Evolutionary conservation across 2,888 invertebrate species (phyloP), one percentile per base, ranked within the genome.

Genomic region (Osmoderma eremita): DNA sequence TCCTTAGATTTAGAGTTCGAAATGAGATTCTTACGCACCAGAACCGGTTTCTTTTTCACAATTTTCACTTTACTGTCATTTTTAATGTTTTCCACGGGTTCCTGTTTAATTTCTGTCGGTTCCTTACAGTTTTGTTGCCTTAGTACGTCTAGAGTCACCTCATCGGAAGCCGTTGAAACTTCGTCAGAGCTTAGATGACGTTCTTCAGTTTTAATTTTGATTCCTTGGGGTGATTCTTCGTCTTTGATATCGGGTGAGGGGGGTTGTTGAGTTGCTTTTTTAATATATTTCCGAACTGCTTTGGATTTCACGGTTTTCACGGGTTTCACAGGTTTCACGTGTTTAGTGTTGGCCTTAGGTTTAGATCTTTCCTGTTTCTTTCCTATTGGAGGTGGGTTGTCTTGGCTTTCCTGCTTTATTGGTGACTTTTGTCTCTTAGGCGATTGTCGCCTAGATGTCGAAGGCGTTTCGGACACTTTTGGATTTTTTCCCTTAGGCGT

Each of bases 401-500:
- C 30, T 24, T 24, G 24, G 24, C 24, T 24, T 63, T 54, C 63
- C 13, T 36, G 51, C 42, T 66, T 63, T 13, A 83, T 83, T 84
- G 70, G 81, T 83, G n/a, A 83, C 83, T 75, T 84, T 84, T 71
- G 83, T 83, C 67, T 79, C 80, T 41, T 84, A 81, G 66, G 53
- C 63, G 71, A 63, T 53, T 63, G 62, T 24, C 62, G 63, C 30
- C 67, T 49, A 17, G 71, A 58, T 56, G 63, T 75, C 17, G 74
- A 74, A 5, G 72, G 6, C 10, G 30, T 71, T n/a, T 67, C 71
- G 1, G 67, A 71, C 6, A 51, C 63, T 54, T 72, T 71, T 22
- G 65, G 72, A 38, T 71, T 50, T 17, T 67, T 67, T 63, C 10
- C 10, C 3, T 6, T 6, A 6, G 30, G 30, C 10, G 75, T 75